Conservation (phyloP, 2,113 vertebrate species). For the Callocephalon fimbriatum region DNA sequence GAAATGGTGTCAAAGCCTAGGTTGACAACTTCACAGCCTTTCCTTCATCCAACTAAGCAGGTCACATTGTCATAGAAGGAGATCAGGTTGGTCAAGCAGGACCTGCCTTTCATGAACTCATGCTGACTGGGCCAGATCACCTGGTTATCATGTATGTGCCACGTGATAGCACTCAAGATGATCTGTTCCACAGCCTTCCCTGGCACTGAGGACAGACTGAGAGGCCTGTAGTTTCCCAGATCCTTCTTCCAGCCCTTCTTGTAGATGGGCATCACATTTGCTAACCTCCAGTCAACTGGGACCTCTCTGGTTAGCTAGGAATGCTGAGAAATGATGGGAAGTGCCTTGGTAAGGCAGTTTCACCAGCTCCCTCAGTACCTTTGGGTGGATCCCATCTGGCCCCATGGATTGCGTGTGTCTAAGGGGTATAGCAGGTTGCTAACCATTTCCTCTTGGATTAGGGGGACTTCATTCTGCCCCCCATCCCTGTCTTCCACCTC, state of each 20-base stretch:
- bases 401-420: too few relatives aligned
- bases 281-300: background rate
- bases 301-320: background rate
- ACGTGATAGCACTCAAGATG: background rate
- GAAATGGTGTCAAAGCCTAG: background rate
- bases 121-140: too few relatives aligned
- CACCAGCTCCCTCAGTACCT: too few relatives aligned
- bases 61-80: background rate
- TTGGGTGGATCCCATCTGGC: too few relatives aligned
- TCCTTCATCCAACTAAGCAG: accelerated
- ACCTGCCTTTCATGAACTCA: background rate
- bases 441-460: too few relatives aligned
- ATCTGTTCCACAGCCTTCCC: background rate
- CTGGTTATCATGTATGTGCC: background rate
- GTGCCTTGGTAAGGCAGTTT: background rate
- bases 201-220: background rate
- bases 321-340: background rate
- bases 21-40: background rate
- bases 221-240: background rate
- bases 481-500: too few relatives aligned
- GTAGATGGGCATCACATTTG: background rate
- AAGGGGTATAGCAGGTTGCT: too few relatives aligned
- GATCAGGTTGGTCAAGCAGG: background rate
- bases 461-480: too few relatives aligned
- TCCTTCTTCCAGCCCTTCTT: background rate